These are phyloP conservation scores for Trissolcus japonicus DNA, from an alignment of 2,888 invertebrate species.

Conservation along the genomic window DNA sequence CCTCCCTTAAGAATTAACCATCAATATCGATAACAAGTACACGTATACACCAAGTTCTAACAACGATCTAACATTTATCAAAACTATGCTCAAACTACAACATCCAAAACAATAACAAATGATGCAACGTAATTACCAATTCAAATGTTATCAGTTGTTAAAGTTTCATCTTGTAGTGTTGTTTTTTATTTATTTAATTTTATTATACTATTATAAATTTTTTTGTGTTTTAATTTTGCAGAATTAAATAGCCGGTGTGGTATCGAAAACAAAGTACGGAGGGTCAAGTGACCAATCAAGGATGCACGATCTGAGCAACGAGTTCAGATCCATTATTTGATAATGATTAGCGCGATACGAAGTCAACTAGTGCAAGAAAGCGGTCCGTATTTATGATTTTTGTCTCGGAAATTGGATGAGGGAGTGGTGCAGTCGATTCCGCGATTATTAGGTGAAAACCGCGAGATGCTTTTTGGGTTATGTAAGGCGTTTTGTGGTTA, in stretches of 20 bases:
- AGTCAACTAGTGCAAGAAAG: conserved; percentile 2
- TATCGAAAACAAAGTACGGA: conserved; percentile 1
- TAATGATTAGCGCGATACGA: conserved; percentile 7
- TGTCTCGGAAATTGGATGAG: background rate
- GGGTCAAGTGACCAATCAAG: conserved; percentile 15
- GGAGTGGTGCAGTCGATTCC: conserved; percentile 3
- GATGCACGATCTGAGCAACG: conserved; percentile 18
- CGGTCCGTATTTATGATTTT: background rate
- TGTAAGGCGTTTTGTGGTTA: conserved; percentile 2
- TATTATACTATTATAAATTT: background rate
- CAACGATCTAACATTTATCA: too few relatives aligned
- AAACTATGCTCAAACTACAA: too few relatives aligned
- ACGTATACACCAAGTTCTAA: too few relatives aligned
- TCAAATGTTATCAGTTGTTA: too few relatives aligned
- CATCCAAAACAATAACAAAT: too few relatives aligned
- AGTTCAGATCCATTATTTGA: conserved; percentile 29
- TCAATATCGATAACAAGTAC: too few relatives aligned
- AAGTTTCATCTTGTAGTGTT: too few relatives aligned
- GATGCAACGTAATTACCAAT: too few relatives aligned
- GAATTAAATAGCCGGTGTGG: background rate
- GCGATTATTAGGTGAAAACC: too few relatives aligned
- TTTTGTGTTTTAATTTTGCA: background rate
- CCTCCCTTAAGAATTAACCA: too few relatives aligned
- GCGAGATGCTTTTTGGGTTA: background rate
- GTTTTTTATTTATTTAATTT: too few relatives aligned